Evolutionary conservation across 2,113 vertebrate genomes (phyloP), one percentile per base, ranked within the genome.

Genomic region (Chamaetylas fuelleborni): DNA sequence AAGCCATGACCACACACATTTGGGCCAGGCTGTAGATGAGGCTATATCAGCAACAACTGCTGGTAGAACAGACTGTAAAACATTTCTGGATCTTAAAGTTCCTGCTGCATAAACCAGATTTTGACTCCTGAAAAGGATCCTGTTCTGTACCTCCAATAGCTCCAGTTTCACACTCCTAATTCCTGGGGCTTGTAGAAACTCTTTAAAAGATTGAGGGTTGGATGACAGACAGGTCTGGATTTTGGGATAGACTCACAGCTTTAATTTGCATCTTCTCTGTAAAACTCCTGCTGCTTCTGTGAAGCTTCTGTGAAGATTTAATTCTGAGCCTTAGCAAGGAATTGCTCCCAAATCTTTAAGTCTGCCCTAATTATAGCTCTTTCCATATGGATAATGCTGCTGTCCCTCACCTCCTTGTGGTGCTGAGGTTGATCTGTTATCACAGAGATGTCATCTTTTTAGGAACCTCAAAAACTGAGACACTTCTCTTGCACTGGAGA

Each of bases 101-200:
- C 7, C 13, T 33, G n/a, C 8, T 54, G 14, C 23, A 47, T 9
- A 7, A 76, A 47, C 4, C 11, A 78, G 40, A 31, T 7, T 45
- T 36, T 42, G 5, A 60, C 9, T 69, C 20, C 34, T 18, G 29
- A 36, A 72, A 56, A 33, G 5, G 43, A 53, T 42, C 14, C 20
- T 47, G 4, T 14, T 51, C 58, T n/a, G 8, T 9, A 10, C 6
- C 38, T 34, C 33, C 14, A 66, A 19, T 2, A 73, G 9, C 28
- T 81, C 36, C 5, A 31, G 2, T 33, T 57, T 61, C 38, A 53
- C 2, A 0, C 28, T 12, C 25, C 5, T 6, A 11, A 1, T 13
- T 53, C 51, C 45, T 53, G 33, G 8, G 6, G 24, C 31, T 64
- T 48, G 11, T 0, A 29, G 34, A 51, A 80, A 29, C 19, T 9